These are phyloP conservation scores for Andrena trimmerana DNA, from an alignment of 2,888 invertebrate genomes.

Conservation along the genomic window DNA sequence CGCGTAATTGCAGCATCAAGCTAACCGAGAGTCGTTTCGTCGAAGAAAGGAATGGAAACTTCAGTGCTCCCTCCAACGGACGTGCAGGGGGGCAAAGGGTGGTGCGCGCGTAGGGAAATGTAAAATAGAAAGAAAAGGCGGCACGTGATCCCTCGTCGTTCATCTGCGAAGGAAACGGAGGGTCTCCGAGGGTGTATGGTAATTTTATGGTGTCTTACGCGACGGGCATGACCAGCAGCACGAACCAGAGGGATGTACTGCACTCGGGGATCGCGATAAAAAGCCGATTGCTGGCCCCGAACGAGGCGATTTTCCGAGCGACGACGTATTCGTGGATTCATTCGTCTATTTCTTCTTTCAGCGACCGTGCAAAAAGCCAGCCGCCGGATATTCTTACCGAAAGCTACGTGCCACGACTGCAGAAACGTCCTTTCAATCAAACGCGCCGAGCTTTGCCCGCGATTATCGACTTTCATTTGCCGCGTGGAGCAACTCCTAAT, in stretches of 20 bases:
- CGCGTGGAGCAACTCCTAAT: constrained; percentile 14
- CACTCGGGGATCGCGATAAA: constrained; percentile 61
- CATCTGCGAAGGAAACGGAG: constrained; percentile 21
- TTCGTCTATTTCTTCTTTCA: constrained; percentile 61
- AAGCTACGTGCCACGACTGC: constrained; percentile 63
- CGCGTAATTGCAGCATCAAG: not conserved
- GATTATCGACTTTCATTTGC: constrained; percentile 45
- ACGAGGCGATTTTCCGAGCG: constrained; percentile 62
- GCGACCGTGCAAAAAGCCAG: constrained; percentile 36
- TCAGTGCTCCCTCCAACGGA: not conserved
- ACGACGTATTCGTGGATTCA: constrained; percentile 70
- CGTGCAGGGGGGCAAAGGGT: constrained; percentile 24
- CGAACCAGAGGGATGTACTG: constrained; percentile 25
- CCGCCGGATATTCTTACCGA: constrained; percentile 54
- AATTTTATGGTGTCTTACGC: constrained; percentile 65
- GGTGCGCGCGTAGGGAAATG: constrained; percentile 4
- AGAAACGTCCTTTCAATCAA: constrained; percentile 27
- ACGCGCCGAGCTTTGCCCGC: constrained; percentile 26
- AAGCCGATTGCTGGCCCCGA: constrained; percentile 64
- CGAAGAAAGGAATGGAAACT: constrained; percentile 24
- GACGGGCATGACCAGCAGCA: constrained; percentile 22
- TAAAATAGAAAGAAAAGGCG: constrained; percentile 32
- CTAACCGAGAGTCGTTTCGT: constrained; percentile 3
- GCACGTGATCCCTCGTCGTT: constrained; percentile 39
- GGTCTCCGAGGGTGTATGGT: constrained; percentile 51